Conservation (phyloP, 2,113 vertebrate species). For the Pygoscelis antarcticus region DNA sequence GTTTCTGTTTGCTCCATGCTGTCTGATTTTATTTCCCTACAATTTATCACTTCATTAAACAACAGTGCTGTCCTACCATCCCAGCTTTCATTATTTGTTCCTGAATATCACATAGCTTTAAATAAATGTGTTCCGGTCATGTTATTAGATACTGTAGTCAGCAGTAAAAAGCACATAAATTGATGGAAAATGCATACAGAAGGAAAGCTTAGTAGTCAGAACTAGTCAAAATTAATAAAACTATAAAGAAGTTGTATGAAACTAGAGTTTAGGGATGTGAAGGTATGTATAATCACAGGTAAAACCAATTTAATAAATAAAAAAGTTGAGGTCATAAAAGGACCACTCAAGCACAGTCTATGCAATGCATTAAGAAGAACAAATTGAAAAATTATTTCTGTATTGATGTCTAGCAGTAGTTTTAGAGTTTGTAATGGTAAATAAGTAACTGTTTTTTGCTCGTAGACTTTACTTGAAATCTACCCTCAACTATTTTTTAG, state of each 20-base stretch:
- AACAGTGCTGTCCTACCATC: background rate
- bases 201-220: background rate
- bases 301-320: background rate
- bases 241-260: background rate
- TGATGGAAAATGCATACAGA: background rate
- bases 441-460: background rate
- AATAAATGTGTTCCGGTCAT: background rate
- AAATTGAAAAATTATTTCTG: background rate
- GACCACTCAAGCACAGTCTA: background rate
- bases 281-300: background rate
- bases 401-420: background rate
- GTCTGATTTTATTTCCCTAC: background rate
- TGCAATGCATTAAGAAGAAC: background rate
- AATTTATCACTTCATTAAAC: conserved; percentile 12
- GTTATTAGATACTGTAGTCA: background rate
- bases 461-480: background rate
- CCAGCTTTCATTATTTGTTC: background rate
- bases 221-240: background rate
- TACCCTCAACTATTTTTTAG: background rate
- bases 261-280: background rate
- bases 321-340: background rate
- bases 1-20: background rate
- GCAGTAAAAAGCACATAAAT: background rate
- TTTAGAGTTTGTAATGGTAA: background rate
- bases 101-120: background rate